A percentile compares a stretch with the other conserved stretches of the same genome.
These are phyloP conservation scores for Salpingus planirostris DNA, from an alignment of 2,888 invertebrate species.

Conservation along the genomic window DNA sequence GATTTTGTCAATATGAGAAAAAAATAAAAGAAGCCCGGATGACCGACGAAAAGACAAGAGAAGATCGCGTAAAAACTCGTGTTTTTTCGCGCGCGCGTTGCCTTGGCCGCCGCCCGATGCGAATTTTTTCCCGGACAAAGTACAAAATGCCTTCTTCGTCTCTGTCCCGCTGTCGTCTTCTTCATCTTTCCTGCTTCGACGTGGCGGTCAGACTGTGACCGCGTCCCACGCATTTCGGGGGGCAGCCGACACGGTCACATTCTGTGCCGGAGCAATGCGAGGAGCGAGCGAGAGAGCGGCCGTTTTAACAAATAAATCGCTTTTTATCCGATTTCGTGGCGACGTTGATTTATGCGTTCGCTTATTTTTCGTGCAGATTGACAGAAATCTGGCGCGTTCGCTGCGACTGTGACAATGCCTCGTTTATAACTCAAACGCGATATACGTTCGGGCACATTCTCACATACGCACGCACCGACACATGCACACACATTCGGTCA, in stretches of 20 bases:
- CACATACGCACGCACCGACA: too few relatives aligned
- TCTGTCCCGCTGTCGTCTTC: too few relatives aligned
- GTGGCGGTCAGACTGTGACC: slow-evolving; percentile 22
- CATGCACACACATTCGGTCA: too few relatives aligned
- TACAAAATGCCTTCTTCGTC: slow-evolving; percentile 33
- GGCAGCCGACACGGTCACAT: too few relatives aligned
- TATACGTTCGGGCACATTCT: too few relatives aligned
- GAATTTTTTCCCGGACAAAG: too few relatives aligned
- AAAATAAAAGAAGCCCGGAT: slow-evolving; percentile 25
- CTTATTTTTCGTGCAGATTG: slow-evolving; percentile 30
- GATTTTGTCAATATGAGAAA: too few relatives aligned
- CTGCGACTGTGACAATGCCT: slow-evolving; percentile 31
- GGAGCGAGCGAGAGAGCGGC: too few relatives aligned
- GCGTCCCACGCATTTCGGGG: too few relatives aligned
- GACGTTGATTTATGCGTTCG: slow-evolving; percentile 37
- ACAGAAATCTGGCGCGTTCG: slow-evolving; percentile 39
- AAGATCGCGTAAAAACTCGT: slow-evolving; percentile 36
- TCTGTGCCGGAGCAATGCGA: too few relatives aligned
- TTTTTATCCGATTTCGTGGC: slow-evolving; percentile 37
- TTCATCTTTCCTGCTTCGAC: not conserved
- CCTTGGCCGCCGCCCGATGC: slow-evolving; percentile 20
- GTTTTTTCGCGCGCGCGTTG: too few relatives aligned
- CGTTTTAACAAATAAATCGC: slow-evolving; percentile 37
- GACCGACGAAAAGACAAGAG: too few relatives aligned
- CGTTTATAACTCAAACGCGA: slow-evolving; percentile 32